A percentile compares a stretch with the other conserved stretches of the same genome.
Evolutionary conservation across 2,797 vertebrate genomes (phyloP).

Genomic region (Todus mexicanus): DNA sequence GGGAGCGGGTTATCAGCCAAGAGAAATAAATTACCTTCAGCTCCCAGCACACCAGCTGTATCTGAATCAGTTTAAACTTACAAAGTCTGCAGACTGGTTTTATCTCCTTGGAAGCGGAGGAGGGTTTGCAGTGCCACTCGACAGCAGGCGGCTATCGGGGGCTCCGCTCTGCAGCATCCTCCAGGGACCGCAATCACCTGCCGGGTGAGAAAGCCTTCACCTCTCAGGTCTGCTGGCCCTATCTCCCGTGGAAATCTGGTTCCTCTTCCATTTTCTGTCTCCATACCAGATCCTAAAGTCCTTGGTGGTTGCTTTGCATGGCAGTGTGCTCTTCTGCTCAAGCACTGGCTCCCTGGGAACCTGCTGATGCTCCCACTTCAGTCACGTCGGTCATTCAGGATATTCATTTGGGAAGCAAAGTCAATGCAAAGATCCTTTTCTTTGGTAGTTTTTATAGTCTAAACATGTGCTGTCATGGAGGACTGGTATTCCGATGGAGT

Average conservation of each 20-base stretch:
- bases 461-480: neutral
- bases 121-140: neutral
- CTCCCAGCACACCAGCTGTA: slow-evolving; percentile 37
- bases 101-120: neutral
- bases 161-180: neutral
- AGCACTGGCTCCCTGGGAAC: neutral
- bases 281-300: neutral
- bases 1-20: slow-evolving; percentile 41
- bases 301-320: neutral
- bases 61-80: slow-evolving; percentile 17
- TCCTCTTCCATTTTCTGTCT: neutral
- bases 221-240: neutral
- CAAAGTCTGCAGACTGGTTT: neutral
- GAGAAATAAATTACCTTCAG: slow-evolving; percentile 53
- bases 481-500: neutral
- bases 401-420: neutral
- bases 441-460: neutral
- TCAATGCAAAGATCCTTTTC: neutral
- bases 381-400: neutral
- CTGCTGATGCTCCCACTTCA: neutral
- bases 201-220: neutral
- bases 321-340: fast-evolving
- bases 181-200: neutral
- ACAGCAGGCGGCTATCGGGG: fast-evolving
- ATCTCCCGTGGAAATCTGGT: neutral